Base-by-base conservation (phyloP, 1,140 invertebrate species). In the Drosophila ambigua region DNA sequence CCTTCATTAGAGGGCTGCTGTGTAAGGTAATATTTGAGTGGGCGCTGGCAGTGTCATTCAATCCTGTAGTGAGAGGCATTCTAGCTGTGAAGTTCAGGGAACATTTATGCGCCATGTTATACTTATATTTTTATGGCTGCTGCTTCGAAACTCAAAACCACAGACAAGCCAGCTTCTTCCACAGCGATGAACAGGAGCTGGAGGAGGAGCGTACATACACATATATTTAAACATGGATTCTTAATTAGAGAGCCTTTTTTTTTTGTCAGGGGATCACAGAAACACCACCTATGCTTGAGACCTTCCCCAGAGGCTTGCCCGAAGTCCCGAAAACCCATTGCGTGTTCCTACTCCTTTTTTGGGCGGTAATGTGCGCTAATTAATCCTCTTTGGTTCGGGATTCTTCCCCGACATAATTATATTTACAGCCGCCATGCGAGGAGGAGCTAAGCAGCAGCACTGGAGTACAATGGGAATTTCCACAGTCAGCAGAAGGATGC, bases 351-450 rank as follows among this genome's bases (percentile, higher is more conserved):
- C 11, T 13, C 9, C 35, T 11, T 35, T 11, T 69, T 58, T 66
- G 23, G 66, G 61, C 72, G 71, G 79, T 91, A 91, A 91, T 91
- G 85, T 79, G 74, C 89, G 77, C 90, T 91, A 91, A 91, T 91
- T 91, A 91, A 91, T 91, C 90, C 90, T 67, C 77, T 79, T 81
- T 88, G 90, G 90, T 90, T 91, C 90, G 82, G 85, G 90, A 39
- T 39, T 91, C 91, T 91, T 85, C 91, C 64, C 75, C 76, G 75
- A 79, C 88, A 73, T 90, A 90, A 90, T 90, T 90, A 90, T 90
- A 90, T 90, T 90, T 88, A 88, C 82, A 81, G 72, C 80, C 80
- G 72, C 79, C 82, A 77, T 80, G 77, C 82, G 79, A 58, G 51
- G 53, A 20, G 39, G n/a, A 80, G 79, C 79, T 73, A 60, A 64